Evolutionary conservation across 2,888 invertebrate species (phyloP).

Genomic region (Drosophila mettleri): DNA sequence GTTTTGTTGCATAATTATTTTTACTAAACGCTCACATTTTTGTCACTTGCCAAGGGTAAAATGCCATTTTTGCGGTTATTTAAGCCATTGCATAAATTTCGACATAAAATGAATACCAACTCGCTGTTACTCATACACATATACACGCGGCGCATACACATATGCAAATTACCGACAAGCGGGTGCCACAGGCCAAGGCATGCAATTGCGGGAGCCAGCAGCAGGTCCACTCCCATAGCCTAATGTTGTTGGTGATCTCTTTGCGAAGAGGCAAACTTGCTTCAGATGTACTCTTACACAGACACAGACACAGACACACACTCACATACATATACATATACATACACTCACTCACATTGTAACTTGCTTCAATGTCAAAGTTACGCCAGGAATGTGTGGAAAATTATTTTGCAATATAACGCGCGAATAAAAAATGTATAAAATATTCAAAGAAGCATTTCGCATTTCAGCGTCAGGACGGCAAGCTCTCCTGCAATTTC

Average conservation of each 20-base stretch:
- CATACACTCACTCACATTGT: slow-evolving; percentile 28
- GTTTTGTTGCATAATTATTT: slow-evolving; percentile 70
- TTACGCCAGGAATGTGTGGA: slow-evolving; percentile 66
- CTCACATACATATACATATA: slow-evolving; percentile 3
- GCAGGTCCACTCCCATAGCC: slow-evolving; percentile 48
- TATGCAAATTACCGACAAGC: slow-evolving; percentile 67
- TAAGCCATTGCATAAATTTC: slow-evolving; percentile 80
- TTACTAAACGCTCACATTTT: slow-evolving; percentile 60
- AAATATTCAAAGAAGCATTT: slow-evolving; percentile 73
- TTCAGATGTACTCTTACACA: slow-evolving; percentile 50
- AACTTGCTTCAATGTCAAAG: slow-evolving; percentile 66
- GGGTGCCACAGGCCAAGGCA: slow-evolving; percentile 49
- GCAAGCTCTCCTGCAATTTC: slow-evolving; percentile 19
- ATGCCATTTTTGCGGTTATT: slow-evolving; percentile 78
- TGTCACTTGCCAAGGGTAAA: slow-evolving; percentile 69
- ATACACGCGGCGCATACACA: slow-evolving; percentile 31
- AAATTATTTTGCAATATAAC: slow-evolving; percentile 70
- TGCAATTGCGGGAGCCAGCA: slow-evolving; percentile 69
- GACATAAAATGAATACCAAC: slow-evolving; percentile 54
- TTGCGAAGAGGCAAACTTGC: slow-evolving; percentile 52
- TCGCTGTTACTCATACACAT: slow-evolving; percentile 18
- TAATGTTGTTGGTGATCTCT: slow-evolving; percentile 53
- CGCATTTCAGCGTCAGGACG: slow-evolving; percentile 27
- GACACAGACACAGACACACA: slow-evolving; percentile 13
- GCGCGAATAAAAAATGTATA: slow-evolving; percentile 75